These are phyloP conservation scores for Distichodus sexfasciatus DNA, from an alignment of 2,797 vertebrate species.

Conservation along the genomic window DNA sequence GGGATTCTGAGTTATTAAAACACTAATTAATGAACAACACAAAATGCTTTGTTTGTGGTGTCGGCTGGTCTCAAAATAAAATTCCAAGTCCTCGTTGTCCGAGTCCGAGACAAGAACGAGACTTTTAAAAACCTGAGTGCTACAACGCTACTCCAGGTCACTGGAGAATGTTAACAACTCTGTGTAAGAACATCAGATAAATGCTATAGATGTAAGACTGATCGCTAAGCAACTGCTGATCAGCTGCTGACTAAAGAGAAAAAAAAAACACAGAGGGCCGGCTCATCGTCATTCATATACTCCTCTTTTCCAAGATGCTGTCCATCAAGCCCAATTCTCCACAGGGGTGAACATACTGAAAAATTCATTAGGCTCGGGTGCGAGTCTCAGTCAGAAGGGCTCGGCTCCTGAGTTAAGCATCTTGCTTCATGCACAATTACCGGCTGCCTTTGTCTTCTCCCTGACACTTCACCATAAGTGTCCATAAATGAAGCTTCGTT, in stretches of 20 bases:
- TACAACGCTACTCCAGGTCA: no score
- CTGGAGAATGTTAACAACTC: no score
- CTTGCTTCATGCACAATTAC: slow-evolving; percentile 47
- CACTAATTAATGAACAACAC: no score
- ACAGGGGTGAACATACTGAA: slow-evolving; percentile 44
- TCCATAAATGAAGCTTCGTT: slow-evolving; percentile 24
- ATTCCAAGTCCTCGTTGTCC: no score
- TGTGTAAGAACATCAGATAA: no score
- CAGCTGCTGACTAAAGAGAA: slow-evolving; percentile 20
- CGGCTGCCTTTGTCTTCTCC: slow-evolving; percentile 35
- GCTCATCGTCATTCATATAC: slow-evolving; percentile 50
- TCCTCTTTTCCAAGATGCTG: slow-evolving; percentile 39
- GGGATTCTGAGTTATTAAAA: no score
- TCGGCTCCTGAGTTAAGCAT: slow-evolving; percentile 24
- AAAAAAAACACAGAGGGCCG: slow-evolving; percentile 1
- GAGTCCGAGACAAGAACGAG: no score
- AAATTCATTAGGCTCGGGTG: slow-evolving; percentile 41
- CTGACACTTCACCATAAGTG: slow-evolving; percentile 34
- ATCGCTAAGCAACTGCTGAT: slow-evolving; percentile 19
- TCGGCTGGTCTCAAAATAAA: no score
- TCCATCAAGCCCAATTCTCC: slow-evolving; percentile 34
- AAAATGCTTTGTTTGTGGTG: no score
- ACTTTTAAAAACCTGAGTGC: no score
- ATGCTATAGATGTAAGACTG: no score
- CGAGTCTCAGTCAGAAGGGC: slow-evolving; percentile 19